Percentiles rank a stretch among this genome's conserved stretches.
Conservation (phyloP, 1,140 invertebrate genomes). For the Colletes latitarsis region DNA sequence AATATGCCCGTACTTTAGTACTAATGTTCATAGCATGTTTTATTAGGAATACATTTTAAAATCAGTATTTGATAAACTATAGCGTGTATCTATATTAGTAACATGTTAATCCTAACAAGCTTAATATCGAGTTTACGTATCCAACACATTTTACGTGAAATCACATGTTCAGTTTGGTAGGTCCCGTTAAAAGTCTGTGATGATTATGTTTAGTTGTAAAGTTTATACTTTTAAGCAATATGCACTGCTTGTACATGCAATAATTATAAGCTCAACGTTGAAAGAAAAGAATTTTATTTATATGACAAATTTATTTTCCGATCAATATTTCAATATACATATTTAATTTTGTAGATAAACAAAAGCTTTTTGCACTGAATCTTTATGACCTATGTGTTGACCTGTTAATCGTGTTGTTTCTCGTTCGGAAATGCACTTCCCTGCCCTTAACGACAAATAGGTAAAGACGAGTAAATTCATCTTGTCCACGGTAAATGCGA, state of each 20-base stretch:
- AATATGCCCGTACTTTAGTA: neutral
- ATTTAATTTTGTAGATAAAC: neutral
- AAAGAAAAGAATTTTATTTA: conserved; percentile 17
- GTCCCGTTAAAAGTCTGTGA: conserved; percentile 8
- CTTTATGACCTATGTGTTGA: neutral
- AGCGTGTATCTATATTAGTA: neutral
- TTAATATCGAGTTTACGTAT: conserved; percentile 7
- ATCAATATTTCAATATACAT: neutral
- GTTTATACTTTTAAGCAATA: conserved; percentile 26
- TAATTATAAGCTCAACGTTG: conserved; percentile 8
- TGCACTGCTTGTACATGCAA: neutral
- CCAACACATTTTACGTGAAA: neutral
- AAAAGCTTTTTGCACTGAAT: neutral
- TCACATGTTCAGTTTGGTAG: neutral
- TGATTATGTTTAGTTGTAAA: conserved; percentile 21
- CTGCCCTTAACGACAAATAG: too few species aligned
- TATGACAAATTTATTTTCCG: neutral
- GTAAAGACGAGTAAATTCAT: too few species aligned
- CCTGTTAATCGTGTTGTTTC: too few species aligned
- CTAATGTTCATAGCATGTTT: neutral
- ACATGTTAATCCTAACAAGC: neutral
- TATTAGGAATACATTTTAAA: neutral
- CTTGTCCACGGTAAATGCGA: too few species aligned
- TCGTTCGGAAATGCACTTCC: too few species aligned
- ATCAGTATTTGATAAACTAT: neutral